Base-by-base conservation (phyloP, 2,797 vertebrate genomes). In the Pyrrhura leucotis region DNA sequence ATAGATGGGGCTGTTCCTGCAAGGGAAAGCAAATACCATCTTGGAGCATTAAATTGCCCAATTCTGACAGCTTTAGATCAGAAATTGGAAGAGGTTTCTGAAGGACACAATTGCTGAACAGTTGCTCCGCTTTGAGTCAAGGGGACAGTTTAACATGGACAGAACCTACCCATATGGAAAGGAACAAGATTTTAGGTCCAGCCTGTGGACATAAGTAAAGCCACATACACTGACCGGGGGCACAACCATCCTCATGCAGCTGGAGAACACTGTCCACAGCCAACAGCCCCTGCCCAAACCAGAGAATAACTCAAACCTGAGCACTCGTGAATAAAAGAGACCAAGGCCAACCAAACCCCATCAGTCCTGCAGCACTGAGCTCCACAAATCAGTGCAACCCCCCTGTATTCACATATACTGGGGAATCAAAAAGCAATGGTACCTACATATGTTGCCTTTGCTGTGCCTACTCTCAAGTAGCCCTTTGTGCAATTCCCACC, bases 361-460 rank as follows among this genome's bases (percentile, higher is more conserved):
- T 22, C 3, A 31, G 10, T 21, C 79, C 82, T 6, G 18, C 51
- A 54, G 56, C 78, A 7, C 29, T 0, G 3, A 59, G 63, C 26
- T 31, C 78, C 68, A 14, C 28, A 21, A 7, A 33, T 3, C 51
- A 14, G 9, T 1, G 8, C 63, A 39, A 11, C 3, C 29, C 11
- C 35, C 9, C 20, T 1, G 0, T 0, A 10, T 11, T 29, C 9
- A 17, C 58, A 7, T 2, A 4, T 3, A 6, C 0, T 2, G 15
- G 26, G 65, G 56, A 72, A 39, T 8, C 23, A 28, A 47, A 31
- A 37, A 21, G 12, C 18, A 4, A 8, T 0, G 5, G 33, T 14
- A 7, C 14, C 18, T 3, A 6, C 66, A 12, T 6, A 0, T 0
- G 8, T 0, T 28, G 85, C 39, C 6, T 54, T 40, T 54, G 7